Evolutionary conservation across 2,113 vertebrate species (phyloP).

Genomic region (Pachypanchax playfairii): DNA sequence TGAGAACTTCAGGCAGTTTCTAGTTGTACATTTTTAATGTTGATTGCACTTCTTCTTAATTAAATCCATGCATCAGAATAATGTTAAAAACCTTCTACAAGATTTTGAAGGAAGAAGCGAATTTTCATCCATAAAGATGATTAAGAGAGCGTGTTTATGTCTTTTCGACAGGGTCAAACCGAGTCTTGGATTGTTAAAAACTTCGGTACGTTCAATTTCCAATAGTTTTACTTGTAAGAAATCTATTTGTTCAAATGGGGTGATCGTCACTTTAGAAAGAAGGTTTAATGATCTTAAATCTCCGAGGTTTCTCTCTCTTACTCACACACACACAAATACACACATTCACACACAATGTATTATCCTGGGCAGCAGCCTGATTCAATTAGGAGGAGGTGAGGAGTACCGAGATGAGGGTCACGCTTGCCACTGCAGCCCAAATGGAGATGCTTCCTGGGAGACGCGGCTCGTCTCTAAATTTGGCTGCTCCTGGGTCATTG

Average conservation of each 20-base stretch:
- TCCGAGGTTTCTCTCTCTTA: slow-evolving; percentile 7
- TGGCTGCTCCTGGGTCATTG: slow-evolving; percentile 72
- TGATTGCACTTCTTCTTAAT: slow-evolving; percentile 85
- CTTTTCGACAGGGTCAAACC: no score
- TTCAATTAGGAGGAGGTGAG: slow-evolving; percentile 80
- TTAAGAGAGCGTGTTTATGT: no score
- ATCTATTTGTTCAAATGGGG: slow-evolving; percentile 19
- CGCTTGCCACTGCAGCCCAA: slow-evolving; percentile 68
- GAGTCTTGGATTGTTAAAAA: no score
- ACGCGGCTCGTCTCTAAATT: slow-evolving; percentile 70
- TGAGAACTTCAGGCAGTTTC: slow-evolving; percentile 80
- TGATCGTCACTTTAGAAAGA: slow-evolving; percentile 20
- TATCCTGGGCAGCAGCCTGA: slow-evolving; percentile 68
- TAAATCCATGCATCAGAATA: slow-evolving; percentile 84
- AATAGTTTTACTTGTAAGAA: no score
- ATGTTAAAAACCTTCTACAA: slow-evolving; percentile 57
- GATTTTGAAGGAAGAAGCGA: slow-evolving; percentile 9
- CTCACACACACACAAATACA: slow-evolving; percentile 26
- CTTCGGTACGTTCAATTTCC: no score
- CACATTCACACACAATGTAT: slow-evolving; percentile 27
- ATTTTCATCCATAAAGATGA: no score
- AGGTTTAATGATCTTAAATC: slow-evolving; percentile 51
- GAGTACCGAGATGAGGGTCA: slow-evolving; percentile 78
- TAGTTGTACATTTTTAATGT: slow-evolving; percentile 84
- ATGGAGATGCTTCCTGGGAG: slow-evolving; percentile 73